Conservation (phyloP, 2,888 invertebrate genomes). For the Linyphia triangularis region DNA sequence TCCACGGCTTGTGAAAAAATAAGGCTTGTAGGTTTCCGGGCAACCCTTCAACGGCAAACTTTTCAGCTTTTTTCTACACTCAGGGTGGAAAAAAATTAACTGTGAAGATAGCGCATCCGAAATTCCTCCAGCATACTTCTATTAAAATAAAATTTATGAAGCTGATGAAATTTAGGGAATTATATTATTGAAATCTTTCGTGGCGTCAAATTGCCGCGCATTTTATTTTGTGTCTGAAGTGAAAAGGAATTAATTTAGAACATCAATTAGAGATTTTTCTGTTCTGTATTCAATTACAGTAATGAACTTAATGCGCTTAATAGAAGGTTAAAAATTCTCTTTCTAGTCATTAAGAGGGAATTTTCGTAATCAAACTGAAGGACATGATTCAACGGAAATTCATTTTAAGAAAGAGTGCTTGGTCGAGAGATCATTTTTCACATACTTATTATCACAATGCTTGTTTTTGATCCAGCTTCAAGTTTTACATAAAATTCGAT, state of each 20-base stretch:
- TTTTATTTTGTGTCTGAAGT: neutral
- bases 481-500: no score
- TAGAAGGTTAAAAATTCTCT: neutral
- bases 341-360: neutral
- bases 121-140: neutral
- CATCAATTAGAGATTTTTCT: neutral
- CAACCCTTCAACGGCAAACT: slow-evolving; percentile 1
- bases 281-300: neutral
- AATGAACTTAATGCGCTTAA: slow-evolving; percentile 8
- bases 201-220: neutral
- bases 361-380: neutral
- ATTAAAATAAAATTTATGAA: neutral
- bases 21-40: slow-evolving; percentile 7
- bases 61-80: neutral
- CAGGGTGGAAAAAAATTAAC: neutral
- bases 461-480: neutral
- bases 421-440: neutral
- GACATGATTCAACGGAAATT: neutral
- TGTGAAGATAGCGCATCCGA: neutral
- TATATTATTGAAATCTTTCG: neutral
- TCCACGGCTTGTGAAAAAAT: neutral
- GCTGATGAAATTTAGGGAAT: neutral
- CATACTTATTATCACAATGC: neutral
- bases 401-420: neutral
- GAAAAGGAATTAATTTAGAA: neutral